phyloP scores from a whole-genome alignment of 2,113 vertebrate genomes.

The Drymodes brunneopygia region DNA sequence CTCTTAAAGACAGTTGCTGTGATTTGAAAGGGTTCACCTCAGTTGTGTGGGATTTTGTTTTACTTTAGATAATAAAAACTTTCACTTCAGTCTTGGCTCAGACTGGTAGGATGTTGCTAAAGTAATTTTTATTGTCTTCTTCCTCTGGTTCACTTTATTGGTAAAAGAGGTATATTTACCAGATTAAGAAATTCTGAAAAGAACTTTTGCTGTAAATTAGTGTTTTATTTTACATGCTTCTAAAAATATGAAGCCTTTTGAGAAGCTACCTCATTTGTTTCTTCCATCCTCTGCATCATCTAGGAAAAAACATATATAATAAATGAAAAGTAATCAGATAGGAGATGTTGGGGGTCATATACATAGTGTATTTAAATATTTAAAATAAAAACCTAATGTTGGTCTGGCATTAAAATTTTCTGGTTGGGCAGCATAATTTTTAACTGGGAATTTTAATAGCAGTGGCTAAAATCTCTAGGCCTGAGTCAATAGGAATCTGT shows the following conservation, averaged over 20 bases:
- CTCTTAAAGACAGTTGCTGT: neutral
- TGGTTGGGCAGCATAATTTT: constrained; percentile 78
- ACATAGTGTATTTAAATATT: neutral
- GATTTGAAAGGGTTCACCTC: neutral
- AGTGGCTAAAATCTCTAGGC: constrained; percentile 60
- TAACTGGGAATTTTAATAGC: constrained; percentile 68
- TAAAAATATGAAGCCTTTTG: neutral
- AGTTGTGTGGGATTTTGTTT: neutral
- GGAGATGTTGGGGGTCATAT: neutral
- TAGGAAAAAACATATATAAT: neutral
- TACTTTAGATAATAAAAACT: neutral
- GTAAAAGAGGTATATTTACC: neutral
- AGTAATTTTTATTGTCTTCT: neutral
- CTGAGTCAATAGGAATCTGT: constrained; percentile 59
- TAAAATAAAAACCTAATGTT: constrained; percentile 44
- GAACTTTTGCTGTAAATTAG: neutral
- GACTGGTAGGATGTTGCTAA: neutral
- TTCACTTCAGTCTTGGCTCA: neutral
- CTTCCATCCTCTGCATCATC: neutral
- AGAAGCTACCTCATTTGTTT: constrained; percentile 16
- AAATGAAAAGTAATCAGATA: constrained; percentile 20
- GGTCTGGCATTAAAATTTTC: constrained; percentile 88
- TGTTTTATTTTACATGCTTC: constrained; percentile 12
- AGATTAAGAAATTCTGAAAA: neutral
- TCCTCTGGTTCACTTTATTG: neutral